phyloP scores from a whole-genome alignment of 1,140 invertebrate genomes.

The Ips nitidus region DNA sequence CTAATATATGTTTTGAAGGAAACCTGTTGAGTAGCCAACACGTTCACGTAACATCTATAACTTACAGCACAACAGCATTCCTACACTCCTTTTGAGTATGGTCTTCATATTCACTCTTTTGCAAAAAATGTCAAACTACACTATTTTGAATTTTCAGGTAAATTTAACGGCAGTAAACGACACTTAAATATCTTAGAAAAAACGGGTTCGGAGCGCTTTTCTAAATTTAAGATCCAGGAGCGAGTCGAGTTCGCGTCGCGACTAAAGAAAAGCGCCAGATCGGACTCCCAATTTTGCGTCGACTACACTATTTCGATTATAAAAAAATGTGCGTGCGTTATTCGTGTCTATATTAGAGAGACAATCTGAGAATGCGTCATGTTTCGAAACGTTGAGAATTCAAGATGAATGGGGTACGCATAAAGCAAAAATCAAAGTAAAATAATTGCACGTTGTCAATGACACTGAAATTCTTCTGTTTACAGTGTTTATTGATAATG shows the following conservation, averaged over 20 bases:
- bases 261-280: conserved; percentile 11
- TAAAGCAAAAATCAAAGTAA: too few species aligned
- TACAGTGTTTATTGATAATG: too few species aligned
- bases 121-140: too few species aligned
- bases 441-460: too few species aligned
- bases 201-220: background rate
- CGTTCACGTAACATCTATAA: background rate
- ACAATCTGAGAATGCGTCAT: too few species aligned
- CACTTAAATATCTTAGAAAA: background rate
- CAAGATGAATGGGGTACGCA: too few species aligned
- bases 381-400: too few species aligned
- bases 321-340: background rate
- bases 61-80: conserved; percentile 5
- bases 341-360: background rate
- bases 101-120: background rate
- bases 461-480: too few species aligned
- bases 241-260: conserved; percentile 20
- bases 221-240: conserved; percentile 13
- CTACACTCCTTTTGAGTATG: background rate
- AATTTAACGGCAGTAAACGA: too few species aligned
- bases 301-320: conserved; percentile 2
- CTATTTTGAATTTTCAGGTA: too few species aligned
- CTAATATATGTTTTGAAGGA: too few species aligned
- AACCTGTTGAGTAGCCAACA: too few species aligned
- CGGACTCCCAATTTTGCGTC: background rate